Evolutionary conservation across 2,113 vertebrate genomes (phyloP).

Genomic region (Odocoileus virginianus): DNA sequence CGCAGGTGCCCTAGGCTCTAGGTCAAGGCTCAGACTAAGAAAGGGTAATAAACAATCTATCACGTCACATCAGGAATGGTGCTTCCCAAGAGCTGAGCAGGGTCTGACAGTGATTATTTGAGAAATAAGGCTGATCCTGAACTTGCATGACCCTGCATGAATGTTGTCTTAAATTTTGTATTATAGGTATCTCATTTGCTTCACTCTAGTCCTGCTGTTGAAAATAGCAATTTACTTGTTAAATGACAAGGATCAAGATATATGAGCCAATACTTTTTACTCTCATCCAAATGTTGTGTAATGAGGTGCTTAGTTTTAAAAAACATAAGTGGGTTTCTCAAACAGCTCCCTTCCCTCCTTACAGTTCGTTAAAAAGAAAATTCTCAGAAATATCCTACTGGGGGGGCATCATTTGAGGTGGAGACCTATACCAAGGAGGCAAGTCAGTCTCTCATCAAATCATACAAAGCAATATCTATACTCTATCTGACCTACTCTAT

Average conservation of each 20-base stretch:
- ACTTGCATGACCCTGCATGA: background rate
- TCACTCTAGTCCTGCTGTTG: conserved; percentile 22
- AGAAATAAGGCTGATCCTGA: background rate
- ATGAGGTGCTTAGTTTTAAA: background rate
- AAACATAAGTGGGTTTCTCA: background rate
- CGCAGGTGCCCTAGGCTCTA: background rate
- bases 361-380: background rate
- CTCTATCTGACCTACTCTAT: background rate
- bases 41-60: background rate
- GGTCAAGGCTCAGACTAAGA: background rate
- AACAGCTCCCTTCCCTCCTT: background rate
- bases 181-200: background rate
- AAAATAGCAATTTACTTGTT: conserved; percentile 53
- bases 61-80: background rate
- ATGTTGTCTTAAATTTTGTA: background rate
- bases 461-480: background rate
- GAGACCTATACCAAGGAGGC: background rate
- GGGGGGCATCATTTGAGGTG: background rate
- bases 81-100: background rate
- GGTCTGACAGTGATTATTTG: background rate
- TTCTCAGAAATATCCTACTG: background rate
- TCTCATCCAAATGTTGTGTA: background rate
- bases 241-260: background rate
- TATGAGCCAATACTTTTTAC: background rate
- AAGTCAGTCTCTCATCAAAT: background rate